Evolutionary conservation across 2,797 vertebrate species (phyloP).

Genomic region (Scolopax rusticola): DNA sequence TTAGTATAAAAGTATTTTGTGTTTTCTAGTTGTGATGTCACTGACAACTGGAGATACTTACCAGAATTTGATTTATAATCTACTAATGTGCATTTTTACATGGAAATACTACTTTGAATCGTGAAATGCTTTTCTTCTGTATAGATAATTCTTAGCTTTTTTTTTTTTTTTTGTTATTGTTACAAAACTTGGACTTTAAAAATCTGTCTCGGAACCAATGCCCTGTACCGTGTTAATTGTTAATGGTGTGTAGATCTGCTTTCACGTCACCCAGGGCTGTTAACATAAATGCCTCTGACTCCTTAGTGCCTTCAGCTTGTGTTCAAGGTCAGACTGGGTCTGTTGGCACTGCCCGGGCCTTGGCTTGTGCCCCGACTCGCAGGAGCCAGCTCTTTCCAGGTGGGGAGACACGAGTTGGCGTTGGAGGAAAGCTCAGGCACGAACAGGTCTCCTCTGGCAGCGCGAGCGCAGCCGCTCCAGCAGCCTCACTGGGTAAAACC

Average conservation of each 20-base stretch:
- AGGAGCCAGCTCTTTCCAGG: slow-evolving; percentile 3
- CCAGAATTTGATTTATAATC: not conserved
- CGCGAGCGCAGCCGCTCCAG: not conserved
- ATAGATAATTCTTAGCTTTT: not conserved
- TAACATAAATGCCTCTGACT: slow-evolving; percentile 7
- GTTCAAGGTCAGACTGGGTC: slow-evolving; percentile 22
- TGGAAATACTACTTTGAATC: not conserved
- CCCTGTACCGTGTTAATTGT: not conserved
- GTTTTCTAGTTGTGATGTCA: not conserved
- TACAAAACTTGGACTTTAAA: not conserved
- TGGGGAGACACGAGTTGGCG: not conserved
- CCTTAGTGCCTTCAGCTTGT: not conserved
- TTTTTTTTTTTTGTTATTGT: not conserved
- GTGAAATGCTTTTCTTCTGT: not conserved
- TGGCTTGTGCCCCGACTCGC: not conserved
- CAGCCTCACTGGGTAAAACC: not conserved
- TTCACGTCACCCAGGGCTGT: not conserved
- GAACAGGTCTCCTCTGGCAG: not conserved
- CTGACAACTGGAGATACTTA: not conserved
- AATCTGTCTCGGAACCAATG: not conserved
- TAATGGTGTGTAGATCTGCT: not conserved
- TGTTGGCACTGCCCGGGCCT: not conserved
- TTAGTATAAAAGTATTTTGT: not conserved
- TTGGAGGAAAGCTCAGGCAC: not conserved
- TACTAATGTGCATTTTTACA: not conserved